Evolutionary conservation across 2,888 invertebrate genomes (phyloP).

Genomic region (Nematopogon swammerdamellus): DNA sequence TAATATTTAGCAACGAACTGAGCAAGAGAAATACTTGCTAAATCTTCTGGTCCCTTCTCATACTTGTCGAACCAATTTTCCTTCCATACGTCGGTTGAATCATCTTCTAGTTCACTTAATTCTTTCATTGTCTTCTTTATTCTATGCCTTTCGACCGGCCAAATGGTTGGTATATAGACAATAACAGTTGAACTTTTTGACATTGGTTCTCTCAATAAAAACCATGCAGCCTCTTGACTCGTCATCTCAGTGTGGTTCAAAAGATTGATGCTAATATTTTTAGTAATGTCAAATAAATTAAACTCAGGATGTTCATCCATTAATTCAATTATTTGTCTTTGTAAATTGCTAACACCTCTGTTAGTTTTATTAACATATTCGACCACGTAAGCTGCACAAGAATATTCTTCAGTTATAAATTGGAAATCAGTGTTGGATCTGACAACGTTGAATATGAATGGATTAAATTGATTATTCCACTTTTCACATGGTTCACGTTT

Average conservation of each 20-base stretch:
- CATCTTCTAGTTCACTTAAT: slow-evolving; percentile 18
- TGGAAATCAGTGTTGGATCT: slow-evolving; percentile 16
- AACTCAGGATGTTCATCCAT: slow-evolving; percentile 18
- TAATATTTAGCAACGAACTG: slow-evolving; percentile 25
- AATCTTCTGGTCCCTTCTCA: slow-evolving; percentile 23
- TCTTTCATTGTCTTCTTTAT: slow-evolving; percentile 24
- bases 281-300: slow-evolving; percentile 14
- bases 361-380: slow-evolving; percentile 20
- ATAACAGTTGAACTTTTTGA: slow-evolving; percentile 11
- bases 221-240: slow-evolving; percentile 28
- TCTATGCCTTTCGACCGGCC: slow-evolving; percentile 22
- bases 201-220: slow-evolving; percentile 14
- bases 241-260: slow-evolving; percentile 20
- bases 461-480: slow-evolving; percentile 14
- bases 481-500: slow-evolving; percentile 15
- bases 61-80: slow-evolving; percentile 30
- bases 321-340: slow-evolving; percentile 18
- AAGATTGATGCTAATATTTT: slow-evolving; percentile 11
- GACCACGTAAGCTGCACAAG: slow-evolving; percentile 19
- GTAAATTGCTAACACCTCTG: slow-evolving; percentile 23
- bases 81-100: slow-evolving; percentile 27
- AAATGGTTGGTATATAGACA: slow-evolving; percentile 17
- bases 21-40: slow-evolving; percentile 22
- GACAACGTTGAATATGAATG: slow-evolving; percentile 11
- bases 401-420: slow-evolving; percentile 18